These are phyloP conservation scores for Busseola fusca DNA, from an alignment of 2,888 invertebrate species.

Conservation along the genomic window DNA sequence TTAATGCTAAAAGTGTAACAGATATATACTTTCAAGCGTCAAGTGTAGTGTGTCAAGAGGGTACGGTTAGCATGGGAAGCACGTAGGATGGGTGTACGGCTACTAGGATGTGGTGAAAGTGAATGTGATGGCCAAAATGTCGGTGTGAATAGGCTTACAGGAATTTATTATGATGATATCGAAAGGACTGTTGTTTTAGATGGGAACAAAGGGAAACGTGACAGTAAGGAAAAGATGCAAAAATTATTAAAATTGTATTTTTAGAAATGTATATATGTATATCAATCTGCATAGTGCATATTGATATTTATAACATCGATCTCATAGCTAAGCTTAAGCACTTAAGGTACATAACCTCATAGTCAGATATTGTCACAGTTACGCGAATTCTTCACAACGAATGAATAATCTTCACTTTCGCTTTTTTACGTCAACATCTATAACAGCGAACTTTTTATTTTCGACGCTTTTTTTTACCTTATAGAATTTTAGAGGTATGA, in stretches of 20 bases:
- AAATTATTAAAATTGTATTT: too few relatives aligned
- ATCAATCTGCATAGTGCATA: background rate
- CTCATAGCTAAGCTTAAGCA: background rate
- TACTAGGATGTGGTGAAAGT: constrained; percentile 74
- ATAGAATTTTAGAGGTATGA: too few relatives aligned
- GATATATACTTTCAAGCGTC: constrained; percentile 76
- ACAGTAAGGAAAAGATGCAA: background rate
- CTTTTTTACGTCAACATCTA: constrained; percentile 23
- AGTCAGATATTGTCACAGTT: constrained; percentile 26
- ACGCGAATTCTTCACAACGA: constrained; percentile 19
- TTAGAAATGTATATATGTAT: too few relatives aligned
- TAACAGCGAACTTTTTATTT: constrained; percentile 33
- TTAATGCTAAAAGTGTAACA: constrained; percentile 58
- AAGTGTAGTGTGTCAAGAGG: constrained; percentile 80
- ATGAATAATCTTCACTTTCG: constrained; percentile 46
- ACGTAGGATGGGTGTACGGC: constrained; percentile 71
- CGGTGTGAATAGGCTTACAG: constrained; percentile 22
- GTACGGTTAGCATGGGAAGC: constrained; percentile 74
- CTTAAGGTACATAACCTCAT: constrained; percentile 2
- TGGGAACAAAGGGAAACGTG: too few relatives aligned
- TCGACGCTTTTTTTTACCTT: constrained; percentile 4
- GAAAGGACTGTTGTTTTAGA: background rate
- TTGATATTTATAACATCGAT: background rate
- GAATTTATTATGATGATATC: constrained; percentile 17
- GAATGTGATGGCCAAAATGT: constrained; percentile 55